phyloP scores from a whole-genome alignment of 2,888 invertebrate genomes.

The Latrodectus hesperus region DNA sequence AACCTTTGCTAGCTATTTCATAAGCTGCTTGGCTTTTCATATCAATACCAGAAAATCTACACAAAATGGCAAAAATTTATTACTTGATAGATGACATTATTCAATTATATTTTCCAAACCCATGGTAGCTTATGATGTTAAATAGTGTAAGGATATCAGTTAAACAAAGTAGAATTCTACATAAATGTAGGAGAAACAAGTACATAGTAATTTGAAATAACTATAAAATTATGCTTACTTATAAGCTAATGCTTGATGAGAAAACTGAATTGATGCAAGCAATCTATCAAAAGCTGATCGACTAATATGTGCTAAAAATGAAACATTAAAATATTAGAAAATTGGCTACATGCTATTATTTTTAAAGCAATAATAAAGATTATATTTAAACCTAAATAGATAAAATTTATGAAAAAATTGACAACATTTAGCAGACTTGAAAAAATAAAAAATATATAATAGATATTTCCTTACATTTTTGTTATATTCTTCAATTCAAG shows the following conservation, averaged over 20 bases:
- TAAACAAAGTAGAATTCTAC: neutral
- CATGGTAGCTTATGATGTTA: neutral
- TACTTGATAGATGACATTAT: neutral
- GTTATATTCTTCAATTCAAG: too few species aligned
- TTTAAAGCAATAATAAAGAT: too few species aligned
- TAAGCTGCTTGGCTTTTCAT: constrained; percentile 91
- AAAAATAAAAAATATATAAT: too few species aligned
- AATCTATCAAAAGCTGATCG: constrained; percentile 83
- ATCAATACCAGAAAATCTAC: constrained; percentile 84
- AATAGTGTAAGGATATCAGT: neutral
- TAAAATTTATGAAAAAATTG: too few species aligned
- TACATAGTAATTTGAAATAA: too few species aligned
- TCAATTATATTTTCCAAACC: neutral
- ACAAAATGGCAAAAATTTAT: neutral
- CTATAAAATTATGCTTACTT: constrained; percentile 25
- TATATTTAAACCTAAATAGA: too few species aligned
- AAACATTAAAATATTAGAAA: too few species aligned
- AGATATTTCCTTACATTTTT: too few species aligned
- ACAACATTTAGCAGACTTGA: too few species aligned
- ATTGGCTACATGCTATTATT: too few species aligned
- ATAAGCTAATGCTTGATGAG: constrained; percentile 83
- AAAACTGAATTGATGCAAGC: constrained; percentile 86
- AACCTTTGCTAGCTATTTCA: constrained; percentile 88
- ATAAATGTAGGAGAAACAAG: too few species aligned
- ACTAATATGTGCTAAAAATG: constrained; percentile 80